Evolutionary conservation across 1,140 invertebrate genomes (phyloP), one percentile per base, ranked within the genome.

Genomic region (Lepeophtheirus salmonis): DNA sequence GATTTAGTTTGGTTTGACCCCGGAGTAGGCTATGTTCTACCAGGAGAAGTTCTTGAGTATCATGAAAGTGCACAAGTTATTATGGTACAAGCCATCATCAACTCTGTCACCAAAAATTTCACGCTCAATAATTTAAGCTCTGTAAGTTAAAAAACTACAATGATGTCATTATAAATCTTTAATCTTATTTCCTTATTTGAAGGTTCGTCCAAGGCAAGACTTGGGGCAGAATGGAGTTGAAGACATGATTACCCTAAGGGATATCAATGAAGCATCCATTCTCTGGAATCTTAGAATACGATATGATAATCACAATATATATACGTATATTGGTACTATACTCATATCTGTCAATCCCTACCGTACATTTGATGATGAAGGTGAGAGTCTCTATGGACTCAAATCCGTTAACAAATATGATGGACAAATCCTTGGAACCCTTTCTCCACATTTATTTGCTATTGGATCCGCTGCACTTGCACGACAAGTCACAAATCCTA

Each of bases 331-430:
- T 12, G 59, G 59, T 18, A 92, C 86, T 69, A 97, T 97, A 66
- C 74, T 97, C 64, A 83, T 96, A 6, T 86, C 91, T 6, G 87
- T 97, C 20, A 97, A 97, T 75, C 92, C 92, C 0, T 97, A 96
- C 72, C 82, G 88, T 71, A 91, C 91, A 80, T 92, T 92, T 68
- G 89, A 95, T 68, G 21, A 14, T 17, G 88, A 95, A 70, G 85
- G 97, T 51, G 78, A 77, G 63, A 81, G 89, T 67, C 76, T 97
- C 59, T 97, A 97, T 68, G 90, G 89, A 2, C 72, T 95, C 64
- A 88, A 95, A 72, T 83, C 88, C 70, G 91, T 95, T 16, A 92
- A 92, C 72, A 82, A 87, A 69, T 97, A 92, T 70, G 86, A 83
- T 73, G 88, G 81, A 54, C 83, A 83, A 70, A 83, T 83, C 20